Base-by-base conservation (phyloP, 2,888 invertebrate genomes). In the Mayetiola destructor region DNA sequence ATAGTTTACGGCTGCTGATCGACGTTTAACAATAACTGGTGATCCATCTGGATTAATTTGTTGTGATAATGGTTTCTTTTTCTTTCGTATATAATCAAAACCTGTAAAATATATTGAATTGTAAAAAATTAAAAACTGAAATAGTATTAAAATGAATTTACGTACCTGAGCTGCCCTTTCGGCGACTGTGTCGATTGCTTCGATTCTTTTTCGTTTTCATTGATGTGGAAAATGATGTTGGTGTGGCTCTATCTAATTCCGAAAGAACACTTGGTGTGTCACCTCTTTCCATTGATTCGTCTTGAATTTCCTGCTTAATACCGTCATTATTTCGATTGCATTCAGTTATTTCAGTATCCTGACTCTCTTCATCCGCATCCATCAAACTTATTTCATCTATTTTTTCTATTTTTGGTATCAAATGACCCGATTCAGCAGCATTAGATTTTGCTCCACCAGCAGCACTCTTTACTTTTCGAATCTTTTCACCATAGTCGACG, bases 31-130 rank as follows among this genome's bases (percentile, higher is more conserved):
- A 6, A 39, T 3, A 27, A 27, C 10, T 18, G 37, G 9, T 18
- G 23, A 29, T 10, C 36, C 55, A 16, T 55, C 9, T 3, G 32
- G 6, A 23, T 56, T 80, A 12, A 80, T 80, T 3, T 27, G 32
- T 10, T 48, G 48, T 62, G 77, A 73, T 1, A 75, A 71, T 48
- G 80, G 79, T 66, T 88, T 88, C 70, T 91, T 91, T 75, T 89
- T 90, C 66, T 91, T 91, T 35, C 89, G 76, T 60, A 91, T 88
- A 62, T 91, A 91, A 75, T 91, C 91, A 69, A 91, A 91, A 8
- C 88, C 88, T 14, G n/a, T 36, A 39, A 56, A 21, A n/a, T n/a
- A n/a, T n/a, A n/a, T n/a, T 39, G 18, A 39, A 8, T 39, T 39
- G 4, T 5, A 39, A 10, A n/a, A 23, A 5, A n/a, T n/a, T n/a